These are phyloP conservation scores for Agelas oroides DNA, from an alignment of 37 sponge, comb jelly and placozoan genomes.

Conservation along the genomic window DNA sequence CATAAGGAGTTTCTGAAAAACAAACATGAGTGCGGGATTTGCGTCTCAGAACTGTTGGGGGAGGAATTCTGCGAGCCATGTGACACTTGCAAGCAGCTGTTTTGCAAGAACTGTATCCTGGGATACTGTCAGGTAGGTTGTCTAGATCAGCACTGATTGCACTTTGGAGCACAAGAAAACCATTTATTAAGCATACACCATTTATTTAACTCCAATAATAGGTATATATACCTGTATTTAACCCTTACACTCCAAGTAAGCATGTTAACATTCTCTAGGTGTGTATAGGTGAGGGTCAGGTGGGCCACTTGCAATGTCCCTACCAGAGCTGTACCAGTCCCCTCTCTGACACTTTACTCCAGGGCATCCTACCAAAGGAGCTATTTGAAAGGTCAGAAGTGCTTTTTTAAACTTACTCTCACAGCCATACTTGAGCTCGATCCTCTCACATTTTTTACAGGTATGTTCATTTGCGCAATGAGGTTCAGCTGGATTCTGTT, in stretches of 20 bases:
- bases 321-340: constrained; percentile 13
- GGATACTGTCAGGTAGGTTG: constrained; percentile 53
- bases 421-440: too few species aligned
- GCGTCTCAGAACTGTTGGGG: constrained; percentile 39
- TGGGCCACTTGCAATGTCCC: constrained; percentile 41
- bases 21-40: constrained; percentile 65
- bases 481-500: constrained; percentile 52
- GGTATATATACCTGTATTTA: too few species aligned
- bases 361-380: constrained; percentile 22
- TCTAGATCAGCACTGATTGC: not conserved
- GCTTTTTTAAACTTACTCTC: not conserved
- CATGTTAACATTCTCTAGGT: too few species aligned
- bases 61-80: constrained; percentile 39
- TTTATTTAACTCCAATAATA: too few species aligned
- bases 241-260: too few species aligned
- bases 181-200: too few species aligned
- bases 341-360: constrained; percentile 27
- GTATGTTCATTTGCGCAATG: constrained; percentile 43
- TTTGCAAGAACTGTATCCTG: constrained; percentile 59
- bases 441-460: constrained; percentile 1
- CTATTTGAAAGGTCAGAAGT: constrained; percentile 46
- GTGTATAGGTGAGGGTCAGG: constrained; percentile 27
- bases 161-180: too few species aligned
- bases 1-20: constrained; percentile 47
- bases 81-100: constrained; percentile 40